A percentile compares a stretch with the other conserved stretches of the same genome.
Conservation (phyloP, 1,140 invertebrate genomes). For the Panulirus ornatus region DNA sequence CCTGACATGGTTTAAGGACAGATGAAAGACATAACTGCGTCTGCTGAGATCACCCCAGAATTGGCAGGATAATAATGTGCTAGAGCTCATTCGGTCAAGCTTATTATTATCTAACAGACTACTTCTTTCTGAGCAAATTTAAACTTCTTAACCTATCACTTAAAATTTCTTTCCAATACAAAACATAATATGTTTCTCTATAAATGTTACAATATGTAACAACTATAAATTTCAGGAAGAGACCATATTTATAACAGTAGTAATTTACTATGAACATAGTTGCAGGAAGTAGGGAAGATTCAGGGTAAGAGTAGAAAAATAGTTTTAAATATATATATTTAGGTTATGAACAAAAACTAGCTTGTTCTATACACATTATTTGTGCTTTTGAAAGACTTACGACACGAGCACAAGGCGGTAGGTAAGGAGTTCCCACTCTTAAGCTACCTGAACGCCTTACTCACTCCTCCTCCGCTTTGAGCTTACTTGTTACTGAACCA, state of each 20-base stretch:
- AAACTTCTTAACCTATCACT: conserved; percentile 63
- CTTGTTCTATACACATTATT: conserved; percentile 61
- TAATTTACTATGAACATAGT: conserved; percentile 58
- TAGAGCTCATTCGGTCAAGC: conserved; percentile 57
- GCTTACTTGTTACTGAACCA: neutral
- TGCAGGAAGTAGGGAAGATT: conserved; percentile 53
- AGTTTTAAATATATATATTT: conserved; percentile 63
- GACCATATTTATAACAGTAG: conserved; percentile 52
- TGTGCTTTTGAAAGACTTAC: conserved; percentile 70
- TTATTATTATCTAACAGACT: conserved; percentile 55
- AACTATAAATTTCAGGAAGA: conserved; percentile 41
- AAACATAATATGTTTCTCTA: conserved; percentile 62
- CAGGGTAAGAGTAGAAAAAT: conserved; percentile 68
- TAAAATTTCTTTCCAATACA: conserved; percentile 62
- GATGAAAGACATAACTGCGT: conserved; percentile 55
- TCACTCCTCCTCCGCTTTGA: neutral
- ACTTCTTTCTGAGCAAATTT: conserved; percentile 68
- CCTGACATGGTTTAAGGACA: conserved; percentile 56
- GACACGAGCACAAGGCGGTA: conserved; percentile 56
- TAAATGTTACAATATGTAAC: conserved; percentile 60
- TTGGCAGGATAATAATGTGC: conserved; percentile 58
- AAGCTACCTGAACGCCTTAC: neutral
- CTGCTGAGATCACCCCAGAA: conserved; percentile 41
- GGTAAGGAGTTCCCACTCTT: conserved; percentile 11
- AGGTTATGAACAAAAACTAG: conserved; percentile 62